These are phyloP conservation scores for Bufo gargarizans DNA, from an alignment of 2,113 vertebrate species.

Conservation along the genomic window DNA sequence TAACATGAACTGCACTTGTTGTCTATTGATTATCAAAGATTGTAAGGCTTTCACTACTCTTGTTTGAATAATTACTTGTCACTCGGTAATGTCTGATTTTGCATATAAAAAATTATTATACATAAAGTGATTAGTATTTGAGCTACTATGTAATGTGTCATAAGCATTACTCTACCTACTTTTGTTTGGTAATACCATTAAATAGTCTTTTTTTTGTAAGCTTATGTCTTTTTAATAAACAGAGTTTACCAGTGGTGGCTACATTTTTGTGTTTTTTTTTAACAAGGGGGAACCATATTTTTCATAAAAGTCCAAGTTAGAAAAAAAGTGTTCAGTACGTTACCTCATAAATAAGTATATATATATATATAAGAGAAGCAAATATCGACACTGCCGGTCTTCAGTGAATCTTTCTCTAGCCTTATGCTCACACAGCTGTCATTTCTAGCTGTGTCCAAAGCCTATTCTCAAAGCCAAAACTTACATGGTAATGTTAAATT, in stretches of 20 bases:
- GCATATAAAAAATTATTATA: too few species aligned
- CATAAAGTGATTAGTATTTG: too few species aligned
- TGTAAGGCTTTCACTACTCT: too few species aligned
- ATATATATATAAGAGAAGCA: neutral
- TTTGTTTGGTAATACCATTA: neutral
- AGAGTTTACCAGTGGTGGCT: too few species aligned
- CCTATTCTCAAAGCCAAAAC: neutral
- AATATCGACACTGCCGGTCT: constrained; percentile 10
- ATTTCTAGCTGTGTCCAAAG: neutral
- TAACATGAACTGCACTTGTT: too few species aligned
- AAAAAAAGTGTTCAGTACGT: neutral
- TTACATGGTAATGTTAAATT: neutral
- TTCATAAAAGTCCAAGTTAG: neutral
- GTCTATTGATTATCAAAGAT: too few species aligned
- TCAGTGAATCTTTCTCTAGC: neutral
- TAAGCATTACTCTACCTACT: neutral
- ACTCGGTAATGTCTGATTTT: too few species aligned
- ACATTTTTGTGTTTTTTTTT: neutral
- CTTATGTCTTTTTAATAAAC: too few species aligned
- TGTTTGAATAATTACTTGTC: too few species aligned
- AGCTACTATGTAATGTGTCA: too few species aligned
- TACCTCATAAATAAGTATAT: neutral
- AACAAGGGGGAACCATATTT: neutral
- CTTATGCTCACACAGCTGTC: constrained; percentile 33
- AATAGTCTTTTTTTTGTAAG: neutral